Conservation (phyloP, 2,888 invertebrate genomes). For the Fragum whitleyi region DNA sequence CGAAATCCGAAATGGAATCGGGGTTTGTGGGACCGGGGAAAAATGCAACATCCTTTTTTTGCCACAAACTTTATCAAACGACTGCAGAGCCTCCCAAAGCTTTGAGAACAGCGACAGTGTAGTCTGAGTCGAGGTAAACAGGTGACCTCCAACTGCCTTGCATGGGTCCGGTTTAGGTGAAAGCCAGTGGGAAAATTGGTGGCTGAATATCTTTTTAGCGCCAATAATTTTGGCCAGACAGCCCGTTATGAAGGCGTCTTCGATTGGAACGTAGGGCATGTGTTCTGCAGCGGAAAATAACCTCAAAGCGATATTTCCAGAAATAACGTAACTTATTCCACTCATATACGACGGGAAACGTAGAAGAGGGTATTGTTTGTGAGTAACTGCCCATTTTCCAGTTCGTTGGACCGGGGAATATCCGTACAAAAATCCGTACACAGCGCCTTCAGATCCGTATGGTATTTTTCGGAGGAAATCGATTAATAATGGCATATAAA, state of each 20-base stretch:
- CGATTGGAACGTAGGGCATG: slow-evolving; percentile 72
- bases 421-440: slow-evolving; percentile 61
- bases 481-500: slow-evolving; percentile 59
- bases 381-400: slow-evolving; percentile 70
- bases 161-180: slow-evolving; percentile 40
- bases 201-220: slow-evolving; percentile 29
- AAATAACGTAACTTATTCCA: slow-evolving; percentile 74
- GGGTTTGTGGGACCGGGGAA: too few relatives aligned
- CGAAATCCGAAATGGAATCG: too few relatives aligned
- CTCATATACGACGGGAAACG: slow-evolving; percentile 71
- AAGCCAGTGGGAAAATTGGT: slow-evolving; percentile 45
- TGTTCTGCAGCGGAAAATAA: slow-evolving; percentile 66
- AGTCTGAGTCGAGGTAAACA: slow-evolving; percentile 45
- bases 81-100: slow-evolving; percentile 37
- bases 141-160: slow-evolving; percentile 24
- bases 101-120: slow-evolving; percentile 30
- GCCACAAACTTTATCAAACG: not conserved
- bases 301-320: slow-evolving; percentile 60
- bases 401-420: slow-evolving; percentile 57
- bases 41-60: too few relatives aligned
- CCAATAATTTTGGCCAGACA: slow-evolving; percentile 67
- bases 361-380: slow-evolving; percentile 59
- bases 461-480: slow-evolving; percentile 36
- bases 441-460: slow-evolving; percentile 50
- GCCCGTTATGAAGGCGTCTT: slow-evolving; percentile 78